Conservation (phyloP, 2,113 vertebrate genomes). For the Megaleporinus macrocephalus region DNA sequence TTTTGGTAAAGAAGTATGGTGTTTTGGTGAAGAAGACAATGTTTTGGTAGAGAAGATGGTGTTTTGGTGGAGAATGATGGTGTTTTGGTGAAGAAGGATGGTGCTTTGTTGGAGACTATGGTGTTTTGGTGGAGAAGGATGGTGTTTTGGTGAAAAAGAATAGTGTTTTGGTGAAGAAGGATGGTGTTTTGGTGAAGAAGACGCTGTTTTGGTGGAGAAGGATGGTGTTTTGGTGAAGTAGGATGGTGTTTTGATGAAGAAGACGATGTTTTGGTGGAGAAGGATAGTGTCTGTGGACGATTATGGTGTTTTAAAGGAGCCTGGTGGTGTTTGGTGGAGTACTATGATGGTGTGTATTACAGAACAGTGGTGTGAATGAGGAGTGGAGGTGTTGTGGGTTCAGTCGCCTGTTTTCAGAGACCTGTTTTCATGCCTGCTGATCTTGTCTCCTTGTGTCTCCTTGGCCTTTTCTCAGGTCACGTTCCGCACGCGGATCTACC, state of each 20-base stretch:
- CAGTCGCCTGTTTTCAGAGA: too few species aligned
- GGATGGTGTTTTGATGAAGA: background rate
- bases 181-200: too few species aligned
- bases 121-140: background rate
- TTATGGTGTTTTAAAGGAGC: background rate
- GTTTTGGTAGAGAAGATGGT: too few species aligned
- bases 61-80: too few species aligned
- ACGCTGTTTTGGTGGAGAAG: background rate
- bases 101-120: too few species aligned
- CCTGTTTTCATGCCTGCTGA: background rate
- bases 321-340: background rate
- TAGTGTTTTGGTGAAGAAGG: background rate
- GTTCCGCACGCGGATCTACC: constrained; percentile 92
- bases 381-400: background rate
- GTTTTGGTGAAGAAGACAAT: too few species aligned
- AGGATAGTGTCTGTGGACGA: background rate
- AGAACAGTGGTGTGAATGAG: background rate
- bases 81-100: too few species aligned
- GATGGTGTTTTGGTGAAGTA: background rate
- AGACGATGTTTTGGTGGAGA: background rate
- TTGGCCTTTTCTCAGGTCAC: constrained; percentile 78
- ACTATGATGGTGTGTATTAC: background rate
- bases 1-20: too few species aligned
- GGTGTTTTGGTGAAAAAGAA: background rate
- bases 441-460: background rate